These are phyloP conservation scores for Lepilemur ruficaudatus DNA, from an alignment of 2,797 vertebrate species.

Conservation along the genomic window DNA sequence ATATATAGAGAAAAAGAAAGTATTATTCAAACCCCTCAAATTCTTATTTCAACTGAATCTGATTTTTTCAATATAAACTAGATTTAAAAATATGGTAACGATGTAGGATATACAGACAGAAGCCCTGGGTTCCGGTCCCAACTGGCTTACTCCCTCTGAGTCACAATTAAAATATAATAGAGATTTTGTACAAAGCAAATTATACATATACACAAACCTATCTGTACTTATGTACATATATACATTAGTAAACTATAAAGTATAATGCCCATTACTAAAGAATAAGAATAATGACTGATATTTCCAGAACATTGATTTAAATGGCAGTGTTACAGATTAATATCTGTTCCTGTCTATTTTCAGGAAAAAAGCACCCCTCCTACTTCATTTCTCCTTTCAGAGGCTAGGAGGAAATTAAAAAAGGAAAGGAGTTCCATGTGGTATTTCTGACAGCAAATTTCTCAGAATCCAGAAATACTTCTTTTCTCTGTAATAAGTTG, in stretches of 20 bases:
- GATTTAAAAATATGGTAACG: not conserved
- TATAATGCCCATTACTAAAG: not conserved
- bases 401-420: slow-evolving; percentile 71
- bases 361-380: not conserved
- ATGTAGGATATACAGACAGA: not conserved
- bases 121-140: not conserved
- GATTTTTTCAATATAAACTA: not conserved
- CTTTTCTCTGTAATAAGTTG: slow-evolving; percentile 53
- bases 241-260: not conserved
- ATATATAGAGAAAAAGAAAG: not conserved
- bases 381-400: slow-evolving; percentile 38
- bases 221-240: not conserved
- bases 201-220: not conserved
- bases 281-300: not conserved
- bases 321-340: not conserved
- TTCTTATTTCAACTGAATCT: slow-evolving; percentile 14
- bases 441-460: slow-evolving; percentile 76
- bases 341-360: slow-evolving; percentile 46
- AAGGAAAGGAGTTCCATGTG: slow-evolving; percentile 47
- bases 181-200: not conserved
- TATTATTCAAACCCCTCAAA: not conserved
- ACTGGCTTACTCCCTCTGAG: not conserved
- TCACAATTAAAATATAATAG: not conserved
- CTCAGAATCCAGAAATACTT: slow-evolving; percentile 72
- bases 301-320: slow-evolving; percentile 29